Percentiles rank a stretch among this genome's conserved stretches.
Conservation (phyloP, 1,140 invertebrate genomes). For the Neotoxoptera formosana region DNA sequence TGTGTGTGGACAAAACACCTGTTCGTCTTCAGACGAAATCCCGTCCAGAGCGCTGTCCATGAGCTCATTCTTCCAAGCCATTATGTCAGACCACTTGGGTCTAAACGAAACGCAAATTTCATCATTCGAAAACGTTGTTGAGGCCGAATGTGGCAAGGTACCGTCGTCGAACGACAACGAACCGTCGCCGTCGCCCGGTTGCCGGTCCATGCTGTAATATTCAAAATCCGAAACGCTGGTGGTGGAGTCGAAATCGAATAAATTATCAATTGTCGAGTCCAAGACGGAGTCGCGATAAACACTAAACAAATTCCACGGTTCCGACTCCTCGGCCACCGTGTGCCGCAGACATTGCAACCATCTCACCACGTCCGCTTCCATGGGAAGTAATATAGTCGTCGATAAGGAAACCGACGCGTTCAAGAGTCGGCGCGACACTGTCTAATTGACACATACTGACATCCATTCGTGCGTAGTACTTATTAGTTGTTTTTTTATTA, state of each 20-base stretch:
- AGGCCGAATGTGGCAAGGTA: background rate
- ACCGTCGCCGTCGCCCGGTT: too few species aligned
- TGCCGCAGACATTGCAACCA: constrained; percentile 33
- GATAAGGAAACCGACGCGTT: background rate
- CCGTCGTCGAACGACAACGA: background rate
- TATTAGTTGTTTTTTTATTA: constrained; percentile 21
- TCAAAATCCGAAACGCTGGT: constrained; percentile 40
- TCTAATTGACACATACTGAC: constrained; percentile 43
- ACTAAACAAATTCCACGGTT: background rate
- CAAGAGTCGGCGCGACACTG: background rate
- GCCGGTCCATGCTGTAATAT: background rate
- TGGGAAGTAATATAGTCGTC: background rate
- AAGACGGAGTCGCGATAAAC: background rate
- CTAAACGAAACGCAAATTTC: background rate
- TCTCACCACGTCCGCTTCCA: constrained; percentile 50
- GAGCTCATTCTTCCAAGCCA: constrained; percentile 5
- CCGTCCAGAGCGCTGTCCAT: background rate
- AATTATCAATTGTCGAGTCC: background rate
- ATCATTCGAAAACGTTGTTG: background rate
- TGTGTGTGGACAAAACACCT: background rate
- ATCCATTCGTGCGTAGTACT: background rate
- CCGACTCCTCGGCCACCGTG: constrained; percentile 19
- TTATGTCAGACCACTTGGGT: background rate
- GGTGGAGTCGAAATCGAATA: constrained; percentile 19
- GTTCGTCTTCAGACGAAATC: constrained; percentile 10